Evolutionary conservation across 2,797 vertebrate genomes (phyloP).

Genomic region (Coilia nasus): DNA sequence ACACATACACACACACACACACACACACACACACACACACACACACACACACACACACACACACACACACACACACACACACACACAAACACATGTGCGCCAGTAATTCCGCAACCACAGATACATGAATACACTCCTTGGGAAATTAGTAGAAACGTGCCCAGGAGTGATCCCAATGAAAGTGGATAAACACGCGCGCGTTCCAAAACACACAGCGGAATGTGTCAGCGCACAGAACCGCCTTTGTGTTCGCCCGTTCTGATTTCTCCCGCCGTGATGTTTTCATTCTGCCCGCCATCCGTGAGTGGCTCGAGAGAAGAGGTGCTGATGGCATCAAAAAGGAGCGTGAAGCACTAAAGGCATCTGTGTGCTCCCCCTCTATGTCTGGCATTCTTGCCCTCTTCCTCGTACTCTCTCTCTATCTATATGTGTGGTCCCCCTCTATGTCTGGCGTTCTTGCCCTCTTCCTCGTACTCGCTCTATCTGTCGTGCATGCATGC

Average conservation of each 20-base stretch:
- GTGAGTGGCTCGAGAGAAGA: conserved; percentile 4
- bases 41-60: not conserved
- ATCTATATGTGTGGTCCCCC: not conserved
- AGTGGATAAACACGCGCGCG: not conserved
- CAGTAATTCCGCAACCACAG: not conserved
- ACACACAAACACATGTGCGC: conserved; percentile 23
- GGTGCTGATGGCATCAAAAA: not conserved
- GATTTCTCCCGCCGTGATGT: not conserved
- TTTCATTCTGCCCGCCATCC: conserved; percentile 1
- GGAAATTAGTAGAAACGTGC: not conserved
- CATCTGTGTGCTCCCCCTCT: not conserved
- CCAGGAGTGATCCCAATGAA: not conserved
- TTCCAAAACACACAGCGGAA: not conserved
- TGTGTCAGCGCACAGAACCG: not conserved
- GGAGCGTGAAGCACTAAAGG: conserved; percentile 2
- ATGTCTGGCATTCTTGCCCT: not conserved
- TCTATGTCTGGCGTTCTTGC: not conserved
- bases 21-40: not conserved
- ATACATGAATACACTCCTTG: conserved; percentile 8
- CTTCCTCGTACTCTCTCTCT: no score
- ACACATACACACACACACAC: not conserved
- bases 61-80: not conserved
- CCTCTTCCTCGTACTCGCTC: no score
- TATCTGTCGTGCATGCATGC: no score
- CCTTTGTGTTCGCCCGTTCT: not conserved